Evolutionary conservation across 2,797 vertebrate genomes (phyloP), one percentile per base, ranked within the genome.

Genomic region (Gallinago stenura): DNA sequence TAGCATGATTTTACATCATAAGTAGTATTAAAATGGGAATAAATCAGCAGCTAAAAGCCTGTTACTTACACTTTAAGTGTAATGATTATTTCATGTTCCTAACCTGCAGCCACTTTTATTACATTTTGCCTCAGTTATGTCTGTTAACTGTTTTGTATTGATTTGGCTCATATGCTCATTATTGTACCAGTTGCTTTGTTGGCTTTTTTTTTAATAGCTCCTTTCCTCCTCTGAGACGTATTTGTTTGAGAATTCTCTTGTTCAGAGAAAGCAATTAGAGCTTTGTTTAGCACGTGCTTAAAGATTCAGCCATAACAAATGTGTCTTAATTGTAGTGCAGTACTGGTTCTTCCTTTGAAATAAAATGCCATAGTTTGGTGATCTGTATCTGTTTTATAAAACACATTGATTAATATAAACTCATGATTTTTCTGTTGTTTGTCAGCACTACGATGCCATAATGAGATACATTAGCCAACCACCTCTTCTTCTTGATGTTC

Each of bases 381-480:
- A 46, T 56, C 39, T 21, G 0, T 33, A 12, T 76, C 35, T 82
- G 41, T 19, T 70, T 62, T 71, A 28, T 45, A 43, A 45, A 66
- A 43, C 50, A 11, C 41, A 28, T 10, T 35, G 24, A 30, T 69
- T 72, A n/a, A 41, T 18, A 28, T 26, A 28, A 77, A 20, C 51
- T 95, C 7, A 19, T 78, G 17, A 12, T 79, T 75, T 87, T 79
- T 73, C 56, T 95, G 33, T 13, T 93, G 48, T 96, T 97, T 96
- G 91, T 48, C 92, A 99, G 99, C 99, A 99, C 98, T 99, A 99
- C 4, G 99, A 99, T 90, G 99, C 99, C 94, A 99, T 99, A 91
- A 99, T 99, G 99, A 99, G 99, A 90, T 99, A 99, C 90, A 99
- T 99, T 65, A 99, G 99, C 94, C 99, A 99, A 96, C 99, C 99